Percentiles rank a stretch among this genome's conserved stretches.
These are phyloP conservation scores for Drosophila gunungcola DNA, from an alignment of 1,140 invertebrate species.

Conservation along the genomic window DNA sequence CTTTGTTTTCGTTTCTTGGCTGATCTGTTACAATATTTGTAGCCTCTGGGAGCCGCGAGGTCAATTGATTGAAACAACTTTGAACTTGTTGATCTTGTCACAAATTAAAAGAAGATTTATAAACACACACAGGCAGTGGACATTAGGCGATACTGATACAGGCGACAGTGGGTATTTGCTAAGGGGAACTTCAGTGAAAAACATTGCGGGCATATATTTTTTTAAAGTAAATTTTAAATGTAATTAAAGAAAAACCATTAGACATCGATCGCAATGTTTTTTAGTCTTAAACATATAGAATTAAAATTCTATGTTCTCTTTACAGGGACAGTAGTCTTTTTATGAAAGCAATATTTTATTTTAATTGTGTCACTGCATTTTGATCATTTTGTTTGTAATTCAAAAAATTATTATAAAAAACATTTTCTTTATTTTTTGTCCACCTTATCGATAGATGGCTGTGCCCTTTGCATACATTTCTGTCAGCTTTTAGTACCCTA, in stretches of 20 bases:
- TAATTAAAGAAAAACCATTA: no score
- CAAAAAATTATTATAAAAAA: no score
- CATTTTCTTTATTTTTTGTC: no score
- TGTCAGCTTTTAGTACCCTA: conserved; percentile 46
- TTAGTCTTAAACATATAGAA: no score
- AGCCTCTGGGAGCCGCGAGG: conserved; percentile 79
- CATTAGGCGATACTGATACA: conserved; percentile 22
- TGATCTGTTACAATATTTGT: conserved; percentile 82
- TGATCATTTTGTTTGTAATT: no score
- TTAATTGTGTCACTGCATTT: no score
- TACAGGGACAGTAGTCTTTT: no score
- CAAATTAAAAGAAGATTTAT: conserved; percentile 84
- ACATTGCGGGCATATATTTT: no score
- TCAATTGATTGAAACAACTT: conserved; percentile 85
- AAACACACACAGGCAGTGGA: conserved; percentile 57
- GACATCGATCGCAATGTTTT: no score
- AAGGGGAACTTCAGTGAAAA: neutral
- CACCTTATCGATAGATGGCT: neutral
- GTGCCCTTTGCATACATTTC: conserved; percentile 19
- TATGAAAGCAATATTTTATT: no score
- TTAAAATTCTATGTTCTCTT: no score
- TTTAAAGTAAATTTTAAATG: no score
- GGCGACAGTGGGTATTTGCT: conserved; percentile 32
- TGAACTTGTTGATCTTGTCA: conserved; percentile 85
- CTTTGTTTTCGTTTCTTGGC: conserved; percentile 46